A percentile compares a stretch with the other conserved stretches of the same genome.
phyloP scores from a whole-genome alignment of 1,140 invertebrate genomes.

The Drosophila obscura region DNA sequence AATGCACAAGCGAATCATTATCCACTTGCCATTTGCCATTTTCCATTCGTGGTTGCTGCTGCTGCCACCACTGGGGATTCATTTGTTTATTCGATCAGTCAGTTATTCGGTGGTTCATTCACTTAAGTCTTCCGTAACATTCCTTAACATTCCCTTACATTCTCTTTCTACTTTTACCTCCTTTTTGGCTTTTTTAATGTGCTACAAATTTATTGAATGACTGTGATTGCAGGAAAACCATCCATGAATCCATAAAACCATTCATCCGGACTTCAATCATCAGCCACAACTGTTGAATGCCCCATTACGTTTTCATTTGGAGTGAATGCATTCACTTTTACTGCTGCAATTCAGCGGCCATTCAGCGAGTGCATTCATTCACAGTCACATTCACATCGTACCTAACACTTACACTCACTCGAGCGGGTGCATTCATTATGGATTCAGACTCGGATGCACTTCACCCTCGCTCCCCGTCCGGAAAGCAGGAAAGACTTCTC shows the following conservation, averaged over 20 bases:
- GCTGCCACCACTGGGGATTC: constrained; percentile 4
- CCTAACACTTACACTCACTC: constrained; percentile 12
- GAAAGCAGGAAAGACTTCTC: constrained; percentile 16
- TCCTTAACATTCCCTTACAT: too few species aligned
- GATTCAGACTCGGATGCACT: constrained; percentile 29
- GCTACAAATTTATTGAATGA: background rate
- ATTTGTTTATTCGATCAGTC: constrained; percentile 23
- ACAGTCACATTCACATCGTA: too few species aligned
- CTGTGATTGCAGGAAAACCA: too few species aligned
- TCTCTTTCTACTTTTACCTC: too few species aligned
- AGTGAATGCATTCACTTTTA: too few species aligned
- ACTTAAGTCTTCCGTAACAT: background rate
- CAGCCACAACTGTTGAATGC: too few species aligned
- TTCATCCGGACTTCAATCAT: too few species aligned
- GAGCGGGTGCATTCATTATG: constrained; percentile 48
- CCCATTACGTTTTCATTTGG: too few species aligned
- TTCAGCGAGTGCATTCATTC: too few species aligned
- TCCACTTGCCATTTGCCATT: constrained; percentile 53
- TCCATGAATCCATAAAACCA: too few species aligned
- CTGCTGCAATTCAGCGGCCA: too few species aligned
- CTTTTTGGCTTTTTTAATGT: background rate
- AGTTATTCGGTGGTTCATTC: background rate
- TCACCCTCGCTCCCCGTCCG: background rate
- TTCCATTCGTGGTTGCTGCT: constrained; percentile 15
- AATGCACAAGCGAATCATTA: constrained; percentile 78